Base-by-base conservation (phyloP, 2,797 vertebrate genomes). In the Delichon dasypus region DNA sequence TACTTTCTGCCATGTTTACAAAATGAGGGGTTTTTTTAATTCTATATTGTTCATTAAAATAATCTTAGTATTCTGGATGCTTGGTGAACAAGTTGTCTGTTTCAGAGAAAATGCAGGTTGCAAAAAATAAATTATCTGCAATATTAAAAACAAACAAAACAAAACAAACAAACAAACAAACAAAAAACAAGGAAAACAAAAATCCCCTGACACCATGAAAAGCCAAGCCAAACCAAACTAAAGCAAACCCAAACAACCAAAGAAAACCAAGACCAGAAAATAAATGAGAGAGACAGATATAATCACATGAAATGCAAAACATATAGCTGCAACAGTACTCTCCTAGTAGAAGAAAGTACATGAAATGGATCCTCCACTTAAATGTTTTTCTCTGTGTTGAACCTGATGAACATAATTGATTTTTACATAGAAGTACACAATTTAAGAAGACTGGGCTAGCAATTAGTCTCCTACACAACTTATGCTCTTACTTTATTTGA, bases 21-120 rank as follows among this genome's bases (percentile, higher is more conserved):
- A 70, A 78, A 51, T 8, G 34, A 11, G 40, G 8, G 5, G 0
- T 0, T 0, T 12, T 44, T 51, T 75, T 65, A 45, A 10, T 9
- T 3, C 32, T 67, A 45, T 64, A 53, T 20, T 60, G 4, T 1
- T 80, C 15, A 51, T 67, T 86, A 73, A 76, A 79, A 36, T 16
- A 72, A 44, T 7, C 1, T 62, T 26, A 66, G 16, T 40, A 22
- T 70, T 85, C n/a, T 57, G 0, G 0, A 8, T 29, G 5, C 2
- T 26, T 57, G 12, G 5, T 53, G 29, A 73, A 47, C 4, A 73
- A n/a, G 4, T 26, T 54, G 3, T 13, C 7, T 44, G 4, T 27
- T 73, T 76, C 23, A 61, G 32, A 70, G 36, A 76, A 83, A 91
- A 88, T 6, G 1, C 10, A 47, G 1, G 4, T 47, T 77, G 5